Evolutionary conservation across 2,797 vertebrate species (phyloP).

Genomic region (Mus spretus): DNA sequence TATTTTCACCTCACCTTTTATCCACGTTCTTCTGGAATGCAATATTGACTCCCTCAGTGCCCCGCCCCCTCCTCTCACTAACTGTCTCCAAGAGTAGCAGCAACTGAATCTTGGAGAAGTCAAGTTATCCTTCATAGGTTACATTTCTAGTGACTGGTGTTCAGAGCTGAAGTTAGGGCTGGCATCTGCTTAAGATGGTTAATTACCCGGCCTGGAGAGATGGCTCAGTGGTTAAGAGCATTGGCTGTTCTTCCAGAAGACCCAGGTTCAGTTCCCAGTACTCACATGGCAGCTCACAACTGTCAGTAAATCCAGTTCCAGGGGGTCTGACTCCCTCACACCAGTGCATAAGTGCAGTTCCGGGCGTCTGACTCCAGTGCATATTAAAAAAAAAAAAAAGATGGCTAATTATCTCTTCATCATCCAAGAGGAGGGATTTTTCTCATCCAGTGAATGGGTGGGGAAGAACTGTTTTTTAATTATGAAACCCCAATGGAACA

Average conservation of each 20-base stretch:
- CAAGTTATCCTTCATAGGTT: constrained; percentile 73
- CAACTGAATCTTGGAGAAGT: constrained; percentile 66
- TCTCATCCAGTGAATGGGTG: constrained; percentile 43
- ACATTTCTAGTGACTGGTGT: constrained; percentile 65
- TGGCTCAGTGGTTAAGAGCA: background rate
- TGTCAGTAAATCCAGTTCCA: background rate
- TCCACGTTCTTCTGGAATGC: constrained; percentile 80
- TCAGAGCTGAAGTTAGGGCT: constrained; percentile 68
- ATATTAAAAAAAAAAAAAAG: constrained; percentile 1
- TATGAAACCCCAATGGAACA: constrained; percentile 32
- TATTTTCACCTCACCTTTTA: constrained; percentile 84
- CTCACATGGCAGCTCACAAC: background rate
- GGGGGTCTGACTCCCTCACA: background rate
- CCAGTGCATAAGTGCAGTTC: background rate
- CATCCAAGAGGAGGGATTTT: constrained; percentile 38
- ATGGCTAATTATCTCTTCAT: constrained; percentile 49
- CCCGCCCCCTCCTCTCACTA: constrained; percentile 70
- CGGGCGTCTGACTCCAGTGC: background rate
- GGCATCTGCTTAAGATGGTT: constrained; percentile 52
- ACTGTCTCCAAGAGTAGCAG: constrained; percentile 73
- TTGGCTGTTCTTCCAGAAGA: background rate
- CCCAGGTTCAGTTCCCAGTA: background rate
- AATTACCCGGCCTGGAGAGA: background rate
- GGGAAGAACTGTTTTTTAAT: constrained; percentile 37
- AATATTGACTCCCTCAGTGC: constrained; percentile 75